Conservation (phyloP, 2,888 invertebrate species). For the Odiellus spinosus region DNA sequence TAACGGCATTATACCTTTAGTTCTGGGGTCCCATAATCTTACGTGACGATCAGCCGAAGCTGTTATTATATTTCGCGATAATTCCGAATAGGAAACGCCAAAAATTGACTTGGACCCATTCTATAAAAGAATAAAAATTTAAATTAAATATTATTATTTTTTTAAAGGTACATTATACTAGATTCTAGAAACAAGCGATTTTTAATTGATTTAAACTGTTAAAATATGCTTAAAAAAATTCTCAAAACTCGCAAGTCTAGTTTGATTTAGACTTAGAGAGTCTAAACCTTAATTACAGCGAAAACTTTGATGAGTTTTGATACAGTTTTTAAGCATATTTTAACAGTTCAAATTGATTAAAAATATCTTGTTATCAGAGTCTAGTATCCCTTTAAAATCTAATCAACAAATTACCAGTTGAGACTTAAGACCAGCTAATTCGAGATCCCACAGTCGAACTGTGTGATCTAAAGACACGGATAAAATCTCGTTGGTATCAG, state of each 20-base stretch:
- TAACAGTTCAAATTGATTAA: no score
- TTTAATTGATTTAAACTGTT: no score
- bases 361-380: no score
- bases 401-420: conserved; percentile 53
- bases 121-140: conserved; percentile 22
- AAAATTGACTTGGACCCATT: conserved; percentile 80
- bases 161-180: no score
- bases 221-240: no score
- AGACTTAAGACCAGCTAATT: conserved; percentile 61
- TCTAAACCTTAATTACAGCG: no score
- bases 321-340: no score
- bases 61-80: conserved; percentile 54
- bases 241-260: no score
- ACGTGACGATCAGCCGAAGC: conserved; percentile 82
- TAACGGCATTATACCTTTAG: conserved; percentile 43
- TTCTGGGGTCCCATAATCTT: conserved; percentile 78
- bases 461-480: conserved; percentile 94
- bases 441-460: conserved; percentile 82
- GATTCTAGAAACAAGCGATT: no score
- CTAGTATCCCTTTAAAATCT: no score
- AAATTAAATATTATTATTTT: neutral
- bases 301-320: no score
- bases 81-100: conserved; percentile 61
- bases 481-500: conserved; percentile 54
- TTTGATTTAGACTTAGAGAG: no score